Evolutionary conservation across 2,113 vertebrate genomes (phyloP), one percentile per base, ranked within the genome.

Genomic region (Amblyopsis rosae): DNA sequence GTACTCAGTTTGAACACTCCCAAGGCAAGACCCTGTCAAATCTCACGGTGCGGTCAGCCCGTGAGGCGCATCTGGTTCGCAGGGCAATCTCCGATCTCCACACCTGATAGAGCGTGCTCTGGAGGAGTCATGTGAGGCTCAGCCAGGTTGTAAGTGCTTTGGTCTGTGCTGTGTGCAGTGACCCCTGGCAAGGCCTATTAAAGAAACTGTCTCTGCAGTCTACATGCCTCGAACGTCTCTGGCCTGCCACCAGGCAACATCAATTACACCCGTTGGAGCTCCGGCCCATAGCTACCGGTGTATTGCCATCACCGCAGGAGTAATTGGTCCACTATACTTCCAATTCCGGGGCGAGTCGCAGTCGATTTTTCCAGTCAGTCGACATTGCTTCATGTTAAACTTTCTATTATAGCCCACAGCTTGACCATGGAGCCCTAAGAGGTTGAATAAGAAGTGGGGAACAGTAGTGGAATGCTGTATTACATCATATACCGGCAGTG

Each of bases 271-370:
- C 84, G 75, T 74, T 72, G 73, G 69, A 77, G 63, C 75, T 72
- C 68, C 80, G 57, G 76, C 82, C 84, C 85, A 83, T 83, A 86
- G 83, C 88, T 76, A 70, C 78, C 66, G 59, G 57, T 88, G 78
- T 82, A 87, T 90, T 86, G 85, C 83, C 87, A 85, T 90, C 82
- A 86, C 88, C 84, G 73, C 70, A 59, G 76, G 88, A 89, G 86
- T 91, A 91, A 91, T 91, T 91, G 90, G 82, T 88, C 83, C 72
- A 62, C 81, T 86, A 85, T 80, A 88, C 82, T 87, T 78, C 75
- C 85, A 85, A 89, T 91, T 89, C 85, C 69, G 7, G 73, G 26
- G 73, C 73, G 83, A 89, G 87, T 86, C 69, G 11, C 58, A 81
- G 80, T 76, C 87, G 79, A 81, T 87, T 88, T 90, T 89, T 86